phyloP scores from a whole-genome alignment of 2,888 invertebrate genomes.

The Chrysopilus asiliformis region DNA sequence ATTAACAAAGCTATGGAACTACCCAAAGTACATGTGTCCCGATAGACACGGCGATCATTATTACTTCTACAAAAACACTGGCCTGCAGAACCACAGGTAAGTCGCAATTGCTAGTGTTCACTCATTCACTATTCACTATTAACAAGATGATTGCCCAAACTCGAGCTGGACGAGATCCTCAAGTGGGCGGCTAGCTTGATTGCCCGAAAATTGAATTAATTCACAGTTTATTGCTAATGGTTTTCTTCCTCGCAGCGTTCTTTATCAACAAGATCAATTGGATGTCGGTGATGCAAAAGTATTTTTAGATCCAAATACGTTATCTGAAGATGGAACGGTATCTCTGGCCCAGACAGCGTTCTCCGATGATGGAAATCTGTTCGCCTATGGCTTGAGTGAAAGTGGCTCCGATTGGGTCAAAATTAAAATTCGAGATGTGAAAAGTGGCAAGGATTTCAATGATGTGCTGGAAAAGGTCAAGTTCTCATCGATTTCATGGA shows the following conservation, averaged over 20 bases:
- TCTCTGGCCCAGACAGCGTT: constrained; percentile 63
- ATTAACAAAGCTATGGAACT: constrained; percentile 87
- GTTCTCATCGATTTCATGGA: constrained; percentile 86
- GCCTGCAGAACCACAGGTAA: constrained; percentile 92
- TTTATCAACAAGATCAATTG: constrained; percentile 74
- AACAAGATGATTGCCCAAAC: too few relatives aligned
- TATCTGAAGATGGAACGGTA: constrained; percentile 84
- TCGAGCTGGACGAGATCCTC: too few relatives aligned
- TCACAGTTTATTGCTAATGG: not conserved
- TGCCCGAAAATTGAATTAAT: too few relatives aligned
- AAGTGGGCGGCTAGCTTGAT: too few relatives aligned
- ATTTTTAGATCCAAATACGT: constrained; percentile 88
- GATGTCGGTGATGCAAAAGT: constrained; percentile 62
- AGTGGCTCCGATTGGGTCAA: constrained; percentile 96
- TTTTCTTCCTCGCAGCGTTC: constrained; percentile 47
- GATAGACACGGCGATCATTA: constrained; percentile 63
- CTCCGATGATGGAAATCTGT: constrained; percentile 77
- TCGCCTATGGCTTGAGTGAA: constrained; percentile 83
- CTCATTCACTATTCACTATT: too few relatives aligned
- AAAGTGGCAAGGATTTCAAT: constrained; percentile 63
- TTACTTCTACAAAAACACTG: constrained; percentile 86
- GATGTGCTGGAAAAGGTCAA: constrained; percentile 88
- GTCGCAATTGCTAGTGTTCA: too few relatives aligned
- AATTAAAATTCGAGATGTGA: constrained; percentile 67
- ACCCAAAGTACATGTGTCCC: constrained; percentile 88